phyloP scores from a whole-genome alignment of 2,113 vertebrate species.

The Pluvialis apricaria region DNA sequence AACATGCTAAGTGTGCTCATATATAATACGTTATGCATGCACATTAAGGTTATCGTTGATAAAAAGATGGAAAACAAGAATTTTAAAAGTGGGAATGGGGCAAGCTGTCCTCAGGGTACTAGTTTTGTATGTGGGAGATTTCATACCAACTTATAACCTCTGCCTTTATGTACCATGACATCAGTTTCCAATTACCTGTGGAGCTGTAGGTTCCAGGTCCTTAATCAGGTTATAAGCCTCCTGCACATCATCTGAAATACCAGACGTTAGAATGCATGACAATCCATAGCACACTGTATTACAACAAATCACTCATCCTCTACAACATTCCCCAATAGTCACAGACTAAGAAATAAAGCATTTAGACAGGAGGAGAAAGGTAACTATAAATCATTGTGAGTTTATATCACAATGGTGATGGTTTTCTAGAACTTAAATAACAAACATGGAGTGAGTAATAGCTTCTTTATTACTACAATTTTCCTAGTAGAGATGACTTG shows the following conservation, averaged over 20 bases:
- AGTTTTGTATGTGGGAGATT: background rate
- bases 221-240: conserved; percentile 96
- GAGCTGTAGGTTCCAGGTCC: conserved; percentile 88
- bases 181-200: conserved; percentile 81
- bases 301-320: conserved; percentile 3
- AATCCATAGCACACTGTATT: background rate
- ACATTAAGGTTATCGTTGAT: background rate
- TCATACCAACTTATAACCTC: background rate
- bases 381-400: conserved; percentile 17
- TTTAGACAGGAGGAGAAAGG: background rate
- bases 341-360: conserved; percentile 19
- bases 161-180: background rate
- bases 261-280: conserved; percentile 16
- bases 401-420: conserved; percentile 17
- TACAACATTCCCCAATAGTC: background rate
- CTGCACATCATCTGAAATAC: conserved; percentile 88
- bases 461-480: conserved; percentile 38
- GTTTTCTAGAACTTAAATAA: conserved; percentile 27
- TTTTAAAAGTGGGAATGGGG: background rate
- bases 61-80: background rate
- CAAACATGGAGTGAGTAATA: conserved; percentile 16
- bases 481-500: conserved; percentile 6
- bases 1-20: background rate
- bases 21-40: background rate
- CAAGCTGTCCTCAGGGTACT: background rate